Evolutionary conservation across 2,113 vertebrate genomes (phyloP).

Genomic region (Cnemophilus loriae): DNA sequence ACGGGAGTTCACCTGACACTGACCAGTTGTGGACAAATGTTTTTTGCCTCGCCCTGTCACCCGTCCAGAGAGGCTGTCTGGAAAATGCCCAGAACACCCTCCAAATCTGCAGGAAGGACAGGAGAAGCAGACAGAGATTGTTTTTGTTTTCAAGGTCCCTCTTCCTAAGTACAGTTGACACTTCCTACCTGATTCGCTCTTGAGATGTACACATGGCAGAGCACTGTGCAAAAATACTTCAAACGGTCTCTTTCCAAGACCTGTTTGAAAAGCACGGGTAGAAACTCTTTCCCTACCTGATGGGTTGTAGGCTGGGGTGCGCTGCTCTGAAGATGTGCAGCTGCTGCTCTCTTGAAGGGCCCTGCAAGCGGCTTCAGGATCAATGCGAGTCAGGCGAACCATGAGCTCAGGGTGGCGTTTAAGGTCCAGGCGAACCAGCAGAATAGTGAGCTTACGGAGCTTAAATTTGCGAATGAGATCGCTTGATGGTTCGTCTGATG

Average conservation of each 20-base stretch:
- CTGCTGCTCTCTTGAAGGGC: background rate
- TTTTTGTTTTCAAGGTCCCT: background rate
- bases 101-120: no score
- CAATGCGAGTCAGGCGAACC: no score
- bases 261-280: background rate
- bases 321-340: background rate
- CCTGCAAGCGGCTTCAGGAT: rapidly evolving
- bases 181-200: background rate
- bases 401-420: background rate
- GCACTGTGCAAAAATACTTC: no score
- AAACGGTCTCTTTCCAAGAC: background rate
- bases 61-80: no score
- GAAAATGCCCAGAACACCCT: no score
- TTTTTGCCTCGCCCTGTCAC: no score
- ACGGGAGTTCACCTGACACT: no score
- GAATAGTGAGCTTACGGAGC: no score
- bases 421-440: no score
- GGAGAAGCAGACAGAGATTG: no score
- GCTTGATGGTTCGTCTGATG: background rate
- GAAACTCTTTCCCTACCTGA: background rate
- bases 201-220: background rate
- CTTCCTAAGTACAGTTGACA: rapidly evolving
- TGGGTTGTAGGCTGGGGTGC: rapidly evolving
- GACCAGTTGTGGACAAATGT: no score
- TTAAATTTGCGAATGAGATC: no score